Evolutionary conservation across 2,113 vertebrate genomes (phyloP).

Genomic region (Silurus glanis): DNA sequence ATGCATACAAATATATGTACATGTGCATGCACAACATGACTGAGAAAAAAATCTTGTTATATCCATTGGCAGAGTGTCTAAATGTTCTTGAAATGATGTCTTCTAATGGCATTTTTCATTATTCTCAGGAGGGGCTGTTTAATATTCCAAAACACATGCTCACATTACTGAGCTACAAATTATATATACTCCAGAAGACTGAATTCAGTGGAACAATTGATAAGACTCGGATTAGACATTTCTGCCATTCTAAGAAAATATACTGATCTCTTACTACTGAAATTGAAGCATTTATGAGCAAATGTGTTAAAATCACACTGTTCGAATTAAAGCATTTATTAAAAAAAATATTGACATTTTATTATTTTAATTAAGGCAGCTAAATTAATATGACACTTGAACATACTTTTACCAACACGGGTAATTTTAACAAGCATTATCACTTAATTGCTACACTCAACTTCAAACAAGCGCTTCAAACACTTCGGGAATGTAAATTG

Average conservation of each 20-base stretch:
- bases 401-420: neutral
- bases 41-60: neutral
- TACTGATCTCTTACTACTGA: neutral
- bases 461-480: neutral
- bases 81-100: slow-evolving; percentile 18
- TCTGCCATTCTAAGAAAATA: neutral
- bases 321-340: neutral
- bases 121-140: slow-evolving; percentile 1
- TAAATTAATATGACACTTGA: neutral
- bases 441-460: neutral
- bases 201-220: neutral
- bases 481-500: neutral
- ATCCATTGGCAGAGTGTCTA: neutral
- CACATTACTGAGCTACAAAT: slow-evolving; percentile 11
- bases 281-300: neutral
- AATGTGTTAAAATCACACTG: neutral
- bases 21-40: neutral
- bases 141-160: slow-evolving; percentile 11
- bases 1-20: slow-evolving; percentile 10
- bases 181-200: neutral
- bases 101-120: slow-evolving; percentile 33
- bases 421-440: neutral
- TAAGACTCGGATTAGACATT: neutral
- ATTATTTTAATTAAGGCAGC: neutral
- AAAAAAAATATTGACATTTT: neutral